phyloP scores from a whole-genome alignment of 2,888 invertebrate species.

The Petrolisthes manimaculis region DNA sequence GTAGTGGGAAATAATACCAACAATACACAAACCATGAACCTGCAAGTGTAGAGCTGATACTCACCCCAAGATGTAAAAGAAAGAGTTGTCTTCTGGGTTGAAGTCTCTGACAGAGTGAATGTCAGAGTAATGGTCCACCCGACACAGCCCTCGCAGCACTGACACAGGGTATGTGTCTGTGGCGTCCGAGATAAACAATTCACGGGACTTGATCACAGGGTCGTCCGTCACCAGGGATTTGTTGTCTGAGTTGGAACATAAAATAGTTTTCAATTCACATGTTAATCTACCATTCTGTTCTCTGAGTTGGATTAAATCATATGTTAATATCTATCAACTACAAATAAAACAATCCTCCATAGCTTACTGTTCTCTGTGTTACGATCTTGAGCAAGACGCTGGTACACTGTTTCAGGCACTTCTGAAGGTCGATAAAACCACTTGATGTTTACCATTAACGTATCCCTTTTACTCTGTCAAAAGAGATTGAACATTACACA shows the following conservation, averaged over 20 bases:
- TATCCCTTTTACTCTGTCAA: constrained; percentile 73
- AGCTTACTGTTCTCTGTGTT: constrained; percentile 69
- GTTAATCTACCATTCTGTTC: not conserved
- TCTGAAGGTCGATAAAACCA: constrained; percentile 74
- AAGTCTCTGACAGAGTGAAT: constrained; percentile 71
- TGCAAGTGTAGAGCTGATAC: not conserved
- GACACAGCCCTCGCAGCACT: constrained; percentile 73
- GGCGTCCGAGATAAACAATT: constrained; percentile 74
- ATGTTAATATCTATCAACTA: not conserved
- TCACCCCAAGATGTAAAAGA: constrained; percentile 73
- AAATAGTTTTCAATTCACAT: not conserved
- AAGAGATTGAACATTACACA: constrained; percentile 9
- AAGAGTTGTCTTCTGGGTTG: constrained; percentile 72
- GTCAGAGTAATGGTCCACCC: constrained; percentile 73
- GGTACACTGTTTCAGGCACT: constrained; percentile 74
- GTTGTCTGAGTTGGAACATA: constrained; percentile 56
- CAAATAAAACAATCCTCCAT: not conserved
- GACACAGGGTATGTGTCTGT: constrained; percentile 73
- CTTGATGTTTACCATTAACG: constrained; percentile 73
- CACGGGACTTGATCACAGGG: constrained; percentile 70
- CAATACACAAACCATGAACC: no score
- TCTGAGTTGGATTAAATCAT: not conserved
- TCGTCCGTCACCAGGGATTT: constrained; percentile 67
- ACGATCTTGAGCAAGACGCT: constrained; percentile 72
- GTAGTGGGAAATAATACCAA: no score